Conservation (phyloP, 2,113 vertebrate genomes). For the Seriola rivoliana region DNA sequence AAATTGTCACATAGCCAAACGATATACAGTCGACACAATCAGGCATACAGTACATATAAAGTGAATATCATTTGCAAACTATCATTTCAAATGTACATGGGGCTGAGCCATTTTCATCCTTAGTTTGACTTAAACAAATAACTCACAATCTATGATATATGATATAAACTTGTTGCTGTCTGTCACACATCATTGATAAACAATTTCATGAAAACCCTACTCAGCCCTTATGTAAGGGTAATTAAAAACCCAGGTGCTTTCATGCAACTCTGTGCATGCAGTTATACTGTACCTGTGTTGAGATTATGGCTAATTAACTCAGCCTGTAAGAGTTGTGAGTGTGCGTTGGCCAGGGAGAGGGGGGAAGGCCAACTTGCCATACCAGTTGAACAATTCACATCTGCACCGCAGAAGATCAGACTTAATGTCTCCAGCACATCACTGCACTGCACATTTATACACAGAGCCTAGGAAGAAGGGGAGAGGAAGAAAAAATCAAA, state of each 20-base stretch:
- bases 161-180: no score
- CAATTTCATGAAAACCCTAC: not conserved
- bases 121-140: not conserved
- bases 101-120: not conserved
- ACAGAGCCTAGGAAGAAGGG: conserved; percentile 87
- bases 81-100: not conserved
- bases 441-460: conserved; percentile 90
- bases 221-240: not conserved
- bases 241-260: not conserved
- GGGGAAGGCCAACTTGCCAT: conserved; percentile 84
- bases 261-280: not conserved
- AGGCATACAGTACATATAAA: not conserved
- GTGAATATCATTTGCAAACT: not conserved
- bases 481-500: not conserved
- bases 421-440: conserved; percentile 94
- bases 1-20: not conserved
- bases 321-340: conserved; percentile 90
- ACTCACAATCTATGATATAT: not conserved
- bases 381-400: conserved; percentile 88
- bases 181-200: not conserved
- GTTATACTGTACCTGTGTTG: conserved; percentile 86
- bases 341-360: conserved; percentile 86
- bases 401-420: conserved; percentile 94
- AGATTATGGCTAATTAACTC: conserved; percentile 92
- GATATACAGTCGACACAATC: not conserved